Base-by-base conservation (phyloP, 2,113 vertebrate genomes). In the Xenotilapia leptura region DNA sequence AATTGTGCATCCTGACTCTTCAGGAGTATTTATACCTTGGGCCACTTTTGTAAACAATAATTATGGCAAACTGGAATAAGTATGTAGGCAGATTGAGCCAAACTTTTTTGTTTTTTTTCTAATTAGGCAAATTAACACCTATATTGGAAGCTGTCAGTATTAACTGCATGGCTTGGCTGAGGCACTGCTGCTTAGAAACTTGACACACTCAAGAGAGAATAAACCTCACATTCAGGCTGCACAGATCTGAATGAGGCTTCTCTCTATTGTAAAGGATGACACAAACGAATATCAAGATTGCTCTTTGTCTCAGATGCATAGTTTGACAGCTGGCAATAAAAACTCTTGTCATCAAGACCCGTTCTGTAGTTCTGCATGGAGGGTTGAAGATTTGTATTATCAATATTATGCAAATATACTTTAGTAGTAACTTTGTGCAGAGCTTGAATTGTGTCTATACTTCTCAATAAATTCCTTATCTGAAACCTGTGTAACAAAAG, bases 311-410 rank as follows among this genome's bases (percentile, higher is more conserved):
- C 26, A 53, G 70, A 86, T 75, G 62, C 73, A 68, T 3, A 65
- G 62, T 33, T 58, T 84, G 92, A 85, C 92, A 90, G 86, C 86
- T 83, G 80, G 90, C 83, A 84, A 86, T 82, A 87, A 83, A 83
- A 81, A 58, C 14, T 83, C 15, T 19, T 68, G 81, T 80, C 89
- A 90, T 83, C 70, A 84, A 51, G 84, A 86, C 62, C n/a, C 26
- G 83, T 77, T 70, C 60, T 54, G 83, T 68, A 49, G 54, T 81
- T 84, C 58, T 53, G 85, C 81, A 86, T 15, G 42, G 89, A 84
- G 82, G 91, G 28, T 28, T 49, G 36, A 73, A 70, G 86, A 88
- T 82, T 82, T 54, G 7, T 80, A 70, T 38, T 49, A 60, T 53
- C 47, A 86, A 45, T 92, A 70, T 87, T 73, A 79, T 65, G 58